phyloP scores from a whole-genome alignment of 2,888 invertebrate genomes.

The Polydrusus cervinus region DNA sequence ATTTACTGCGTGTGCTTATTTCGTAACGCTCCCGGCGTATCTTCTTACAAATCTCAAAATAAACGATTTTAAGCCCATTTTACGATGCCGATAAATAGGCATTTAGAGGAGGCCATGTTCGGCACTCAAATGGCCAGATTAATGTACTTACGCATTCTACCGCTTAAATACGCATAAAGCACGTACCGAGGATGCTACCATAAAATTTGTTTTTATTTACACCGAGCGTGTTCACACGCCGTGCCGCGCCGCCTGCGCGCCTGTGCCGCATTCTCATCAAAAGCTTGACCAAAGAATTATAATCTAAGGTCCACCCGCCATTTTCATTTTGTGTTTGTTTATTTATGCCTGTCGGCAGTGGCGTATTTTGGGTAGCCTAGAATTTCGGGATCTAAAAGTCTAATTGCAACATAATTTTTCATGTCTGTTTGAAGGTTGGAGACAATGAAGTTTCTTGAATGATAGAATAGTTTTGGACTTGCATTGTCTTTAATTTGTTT shows the following conservation, averaged over 20 bases:
- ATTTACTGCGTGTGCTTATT: conserved; percentile 29
- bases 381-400: too few relatives aligned
- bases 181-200: conserved; percentile 40
- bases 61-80: conserved; percentile 51
- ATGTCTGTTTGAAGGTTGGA: too few relatives aligned
- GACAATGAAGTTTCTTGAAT: too few relatives aligned
- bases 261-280: too few relatives aligned
- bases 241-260: not conserved
- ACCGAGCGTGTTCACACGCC: conserved; percentile 27
- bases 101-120: conserved; percentile 49
- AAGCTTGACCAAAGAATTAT: too few relatives aligned
- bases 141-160: conserved; percentile 52
- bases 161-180: conserved; percentile 46
- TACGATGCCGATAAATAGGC: conserved; percentile 49
- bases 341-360: too few relatives aligned
- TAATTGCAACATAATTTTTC: too few relatives aligned
- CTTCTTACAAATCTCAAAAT: conserved; percentile 48
- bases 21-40: conserved; percentile 40
- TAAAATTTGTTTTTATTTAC: conserved; percentile 27
- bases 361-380: too few relatives aligned
- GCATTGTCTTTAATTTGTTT: too few relatives aligned
- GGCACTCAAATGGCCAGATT: conserved; percentile 51
- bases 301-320: too few relatives aligned
- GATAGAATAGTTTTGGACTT: too few relatives aligned
- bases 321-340: too few relatives aligned